Conservation (phyloP, 2,113 vertebrate species). For the Casuarius casuarius region DNA sequence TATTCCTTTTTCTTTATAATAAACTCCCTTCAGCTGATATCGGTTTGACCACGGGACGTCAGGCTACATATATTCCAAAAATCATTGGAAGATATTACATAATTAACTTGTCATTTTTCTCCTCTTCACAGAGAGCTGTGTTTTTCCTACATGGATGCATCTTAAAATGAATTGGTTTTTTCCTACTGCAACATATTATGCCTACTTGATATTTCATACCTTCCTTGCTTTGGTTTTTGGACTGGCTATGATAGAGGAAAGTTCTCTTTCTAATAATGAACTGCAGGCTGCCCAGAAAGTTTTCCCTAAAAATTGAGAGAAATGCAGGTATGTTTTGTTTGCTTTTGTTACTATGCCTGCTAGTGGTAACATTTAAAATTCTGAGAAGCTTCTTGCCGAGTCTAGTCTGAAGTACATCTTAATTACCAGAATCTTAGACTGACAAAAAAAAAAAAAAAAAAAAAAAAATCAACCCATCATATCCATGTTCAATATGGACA, state of each 20-base stretch:
- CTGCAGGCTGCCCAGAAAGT: rapidly evolving
- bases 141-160: neutral
- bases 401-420: neutral
- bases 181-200: neutral
- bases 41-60: neutral
- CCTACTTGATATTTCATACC: neutral
- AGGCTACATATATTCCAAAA: neutral
- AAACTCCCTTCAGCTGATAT: neutral
- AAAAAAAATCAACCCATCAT: neutral
- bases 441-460: neutral
- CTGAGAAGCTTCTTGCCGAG: neutral
- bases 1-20: neutral
- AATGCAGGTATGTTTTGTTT: neutral
- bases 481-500: neutral
- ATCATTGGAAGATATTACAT: neutral
- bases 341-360: neutral
- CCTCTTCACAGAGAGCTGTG: neutral
- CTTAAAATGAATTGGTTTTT: neutral
- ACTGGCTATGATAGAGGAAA: neutral
- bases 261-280: neutral
- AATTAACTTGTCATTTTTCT: neutral
- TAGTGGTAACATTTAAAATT: neutral
- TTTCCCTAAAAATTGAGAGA: neutral
- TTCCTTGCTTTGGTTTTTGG: neutral
- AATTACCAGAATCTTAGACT: neutral